A percentile compares a stretch with the other conserved stretches of the same genome.
Evolutionary conservation across 2,888 invertebrate genomes (phyloP).

Genomic region (Halictus quadricinctus): DNA sequence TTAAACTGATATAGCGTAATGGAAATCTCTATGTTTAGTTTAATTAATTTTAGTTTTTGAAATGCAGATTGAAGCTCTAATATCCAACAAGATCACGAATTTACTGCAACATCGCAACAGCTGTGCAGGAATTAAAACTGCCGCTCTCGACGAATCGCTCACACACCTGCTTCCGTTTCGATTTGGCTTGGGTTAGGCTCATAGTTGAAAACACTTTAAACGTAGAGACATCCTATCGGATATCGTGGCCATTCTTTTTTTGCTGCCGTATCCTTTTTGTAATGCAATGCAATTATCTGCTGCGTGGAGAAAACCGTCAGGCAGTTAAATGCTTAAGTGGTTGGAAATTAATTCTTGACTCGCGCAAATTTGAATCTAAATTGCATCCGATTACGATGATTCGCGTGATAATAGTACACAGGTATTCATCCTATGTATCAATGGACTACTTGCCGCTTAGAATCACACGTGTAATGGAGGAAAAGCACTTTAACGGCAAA

Average conservation of each 20-base stretch:
- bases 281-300: slow-evolving; percentile 6
- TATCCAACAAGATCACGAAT: neutral
- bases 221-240: neutral
- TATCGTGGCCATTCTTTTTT: neutral
- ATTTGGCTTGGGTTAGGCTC: neutral
- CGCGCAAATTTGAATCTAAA: slow-evolving; percentile 24
- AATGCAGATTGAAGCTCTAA: neutral
- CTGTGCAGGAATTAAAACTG: slow-evolving; percentile 43
- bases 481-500: neutral
- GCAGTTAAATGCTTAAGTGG: slow-evolving; percentile 24
- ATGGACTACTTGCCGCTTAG: neutral
- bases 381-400: slow-evolving; percentile 5
- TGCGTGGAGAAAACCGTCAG: neutral
- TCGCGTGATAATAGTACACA: neutral
- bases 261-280: neutral
- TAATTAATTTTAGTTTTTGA: neutral
- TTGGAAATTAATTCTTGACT: slow-evolving; percentile 33
- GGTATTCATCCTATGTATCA: neutral
- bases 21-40: neutral
- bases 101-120: slow-evolving; percentile 22
- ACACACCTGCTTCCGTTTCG: slow-evolving; percentile 39
- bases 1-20: no score
- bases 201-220: neutral
- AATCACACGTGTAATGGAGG: neutral
- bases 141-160: slow-evolving; percentile 24